A percentile compares a stretch with the other conserved stretches of the same genome.
Evolutionary conservation across 2,113 vertebrate genomes (phyloP).

Genomic region (Paraplagusia blochii): DNA sequence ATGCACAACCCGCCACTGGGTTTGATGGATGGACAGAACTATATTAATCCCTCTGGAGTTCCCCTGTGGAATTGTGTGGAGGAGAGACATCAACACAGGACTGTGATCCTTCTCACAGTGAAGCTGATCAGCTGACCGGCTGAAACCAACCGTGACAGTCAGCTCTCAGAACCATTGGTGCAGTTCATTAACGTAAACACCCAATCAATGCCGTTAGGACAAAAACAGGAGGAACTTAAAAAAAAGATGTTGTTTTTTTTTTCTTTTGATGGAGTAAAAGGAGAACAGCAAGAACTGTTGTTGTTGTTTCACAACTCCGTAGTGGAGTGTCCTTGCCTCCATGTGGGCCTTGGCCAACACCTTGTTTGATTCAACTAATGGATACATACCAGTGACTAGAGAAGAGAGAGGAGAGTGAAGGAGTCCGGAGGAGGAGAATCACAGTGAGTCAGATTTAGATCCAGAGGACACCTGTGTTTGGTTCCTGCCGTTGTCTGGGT

Average conservation of each 20-base stretch:
- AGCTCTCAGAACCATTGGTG: conserved; percentile 55
- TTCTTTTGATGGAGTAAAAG: no score
- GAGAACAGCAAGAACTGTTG: no score
- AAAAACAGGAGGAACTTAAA: conserved; percentile 16
- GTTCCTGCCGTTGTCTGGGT: conserved; percentile 60
- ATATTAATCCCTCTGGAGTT: conserved; percentile 2
- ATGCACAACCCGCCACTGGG: no score
- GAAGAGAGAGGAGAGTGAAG: conserved; percentile 37
- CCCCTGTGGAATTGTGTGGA: conserved; percentile 16
- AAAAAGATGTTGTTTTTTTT: no score
- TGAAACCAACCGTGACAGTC: conserved; percentile 57
- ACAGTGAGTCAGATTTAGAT: conserved; percentile 47
- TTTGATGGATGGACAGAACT: no score
- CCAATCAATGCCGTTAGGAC: conserved; percentile 51
- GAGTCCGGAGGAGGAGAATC: conserved; percentile 53
- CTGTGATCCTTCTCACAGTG: conserved; percentile 42
- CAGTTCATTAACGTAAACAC: conserved; percentile 61
- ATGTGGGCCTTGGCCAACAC: no score
- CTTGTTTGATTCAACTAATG: no score
- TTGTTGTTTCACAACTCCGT: no score
- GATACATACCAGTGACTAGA: conserved; percentile 7
- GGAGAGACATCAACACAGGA: conserved; percentile 21
- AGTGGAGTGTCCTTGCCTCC: no score
- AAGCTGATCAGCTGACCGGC: conserved; percentile 50
- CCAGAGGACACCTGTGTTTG: conserved; percentile 48